Conservation (phyloP, 2,888 invertebrate genomes). For the Coecobrya sp. region DNA sequence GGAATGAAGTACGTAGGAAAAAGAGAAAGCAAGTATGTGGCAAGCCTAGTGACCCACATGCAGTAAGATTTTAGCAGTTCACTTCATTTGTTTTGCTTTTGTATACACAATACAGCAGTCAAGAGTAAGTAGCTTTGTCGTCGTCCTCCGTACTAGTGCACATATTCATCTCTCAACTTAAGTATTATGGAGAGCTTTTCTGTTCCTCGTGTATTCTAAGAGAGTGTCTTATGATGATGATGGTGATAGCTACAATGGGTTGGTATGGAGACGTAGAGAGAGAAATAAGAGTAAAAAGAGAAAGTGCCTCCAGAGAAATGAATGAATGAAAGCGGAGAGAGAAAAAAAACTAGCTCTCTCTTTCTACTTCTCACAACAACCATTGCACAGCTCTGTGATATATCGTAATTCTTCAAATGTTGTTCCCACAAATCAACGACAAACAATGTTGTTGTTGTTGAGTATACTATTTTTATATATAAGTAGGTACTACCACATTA, state of each 20-base stretch:
- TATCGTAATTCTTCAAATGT: constrained; percentile 77
- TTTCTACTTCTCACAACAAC: background rate
- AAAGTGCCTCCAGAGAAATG: constrained; percentile 72
- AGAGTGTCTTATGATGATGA: background rate
- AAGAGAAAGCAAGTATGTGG: background rate
- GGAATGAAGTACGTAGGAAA: constrained; percentile 21
- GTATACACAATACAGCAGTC: background rate
- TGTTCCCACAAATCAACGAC: constrained; percentile 78
- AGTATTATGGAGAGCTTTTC: constrained; percentile 18
- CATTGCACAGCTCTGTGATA: constrained; percentile 15
- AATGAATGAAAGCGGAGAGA: constrained; percentile 72
- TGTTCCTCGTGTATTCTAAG: background rate
- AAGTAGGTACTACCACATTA: no score
- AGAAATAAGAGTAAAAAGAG: constrained; percentile 10
- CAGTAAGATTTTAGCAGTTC: constrained; percentile 1
- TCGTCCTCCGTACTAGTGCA: background rate
- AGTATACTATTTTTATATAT: no score
- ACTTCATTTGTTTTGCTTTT: constrained; percentile 34
- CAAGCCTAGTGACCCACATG: constrained; percentile 52
- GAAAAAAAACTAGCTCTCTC: constrained; percentile 47
- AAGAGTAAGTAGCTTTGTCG: constrained; percentile 4
- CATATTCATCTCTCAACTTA: background rate
- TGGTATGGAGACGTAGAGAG: background rate
- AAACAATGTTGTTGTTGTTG: constrained; percentile 49
- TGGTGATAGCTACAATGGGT: background rate